These are phyloP conservation scores for Spilarctia lutea DNA, from an alignment of 2,888 invertebrate genomes.

Conservation along the genomic window DNA sequence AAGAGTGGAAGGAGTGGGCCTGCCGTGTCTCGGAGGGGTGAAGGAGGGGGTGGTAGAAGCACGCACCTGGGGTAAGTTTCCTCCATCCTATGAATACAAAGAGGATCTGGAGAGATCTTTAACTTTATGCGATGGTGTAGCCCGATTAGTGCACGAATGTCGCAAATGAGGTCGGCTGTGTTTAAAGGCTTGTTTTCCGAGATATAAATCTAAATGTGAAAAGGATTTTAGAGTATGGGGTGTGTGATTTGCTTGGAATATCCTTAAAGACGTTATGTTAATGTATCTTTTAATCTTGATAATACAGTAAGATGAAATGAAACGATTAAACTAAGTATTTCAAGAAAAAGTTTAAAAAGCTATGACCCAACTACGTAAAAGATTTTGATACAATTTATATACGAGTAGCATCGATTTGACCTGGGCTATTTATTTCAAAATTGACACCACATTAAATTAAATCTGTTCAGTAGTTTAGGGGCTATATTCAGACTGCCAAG, in stretches of 20 bases:
- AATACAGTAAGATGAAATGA: neutral
- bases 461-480: too few species aligned
- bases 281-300: neutral
- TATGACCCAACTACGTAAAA: too few species aligned
- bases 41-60: slow-evolving; percentile 32
- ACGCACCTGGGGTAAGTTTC: slow-evolving; percentile 75
- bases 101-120: slow-evolving; percentile 63
- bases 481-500: too few species aligned
- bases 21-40: slow-evolving; percentile 21
- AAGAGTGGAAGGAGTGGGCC: slow-evolving; percentile 52
- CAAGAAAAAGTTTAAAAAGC: too few species aligned
- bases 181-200: slow-evolving; percentile 6
- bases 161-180: slow-evolving; percentile 12
- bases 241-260: neutral
- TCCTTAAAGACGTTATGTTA: neutral
- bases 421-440: too few species aligned
- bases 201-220: slow-evolving; percentile 19
- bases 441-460: too few species aligned
- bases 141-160: slow-evolving; percentile 44
- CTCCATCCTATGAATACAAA: slow-evolving; percentile 81
- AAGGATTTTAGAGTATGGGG: slow-evolving; percentile 1
- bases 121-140: slow-evolving; percentile 50
- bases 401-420: too few species aligned
- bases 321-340: neutral
- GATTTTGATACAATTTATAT: too few species aligned